phyloP scores from a whole-genome alignment of 1,140 invertebrate genomes.

The Micrasema minimum region DNA sequence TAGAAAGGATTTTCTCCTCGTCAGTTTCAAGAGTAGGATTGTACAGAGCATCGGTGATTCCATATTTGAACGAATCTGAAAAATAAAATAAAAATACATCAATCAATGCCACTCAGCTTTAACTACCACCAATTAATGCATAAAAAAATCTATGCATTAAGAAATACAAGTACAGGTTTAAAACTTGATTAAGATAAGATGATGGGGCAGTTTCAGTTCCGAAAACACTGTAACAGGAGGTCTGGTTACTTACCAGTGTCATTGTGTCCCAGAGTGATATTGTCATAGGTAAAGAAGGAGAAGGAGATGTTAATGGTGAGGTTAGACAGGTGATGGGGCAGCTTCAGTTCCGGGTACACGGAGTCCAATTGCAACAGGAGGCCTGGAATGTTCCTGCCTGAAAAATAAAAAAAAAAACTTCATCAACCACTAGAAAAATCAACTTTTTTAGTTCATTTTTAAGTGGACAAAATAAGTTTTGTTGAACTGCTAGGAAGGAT shows the following conservation, averaged over 20 bases:
- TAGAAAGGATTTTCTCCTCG: constrained; percentile 36
- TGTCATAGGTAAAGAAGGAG: constrained; percentile 21
- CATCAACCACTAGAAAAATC: neutral
- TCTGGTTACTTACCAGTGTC: neutral
- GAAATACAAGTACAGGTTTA: no score
- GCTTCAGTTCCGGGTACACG: constrained; percentile 31
- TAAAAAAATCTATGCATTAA: no score
- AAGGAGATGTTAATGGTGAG: constrained; percentile 24
- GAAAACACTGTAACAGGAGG: no score
- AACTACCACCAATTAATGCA: no score
- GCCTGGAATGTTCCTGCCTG: constrained; percentile 26
- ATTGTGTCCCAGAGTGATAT: neutral
- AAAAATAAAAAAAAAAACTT: neutral
- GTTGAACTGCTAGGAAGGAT: no score
- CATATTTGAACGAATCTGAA: constrained; percentile 1
- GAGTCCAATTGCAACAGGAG: constrained; percentile 20
- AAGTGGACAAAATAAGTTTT: neutral
- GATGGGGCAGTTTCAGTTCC: no score
- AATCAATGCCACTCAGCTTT: no score
- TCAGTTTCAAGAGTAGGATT: constrained; percentile 11
- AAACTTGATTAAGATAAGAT: no score
- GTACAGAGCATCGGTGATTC: constrained; percentile 5
- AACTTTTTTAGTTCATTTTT: neutral
- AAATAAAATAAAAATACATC: no score
- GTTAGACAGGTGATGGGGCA: constrained; percentile 16